phyloP scores from a whole-genome alignment of 53 echinoderm and acorn worm species.

The Patiria pectinifera region DNA sequence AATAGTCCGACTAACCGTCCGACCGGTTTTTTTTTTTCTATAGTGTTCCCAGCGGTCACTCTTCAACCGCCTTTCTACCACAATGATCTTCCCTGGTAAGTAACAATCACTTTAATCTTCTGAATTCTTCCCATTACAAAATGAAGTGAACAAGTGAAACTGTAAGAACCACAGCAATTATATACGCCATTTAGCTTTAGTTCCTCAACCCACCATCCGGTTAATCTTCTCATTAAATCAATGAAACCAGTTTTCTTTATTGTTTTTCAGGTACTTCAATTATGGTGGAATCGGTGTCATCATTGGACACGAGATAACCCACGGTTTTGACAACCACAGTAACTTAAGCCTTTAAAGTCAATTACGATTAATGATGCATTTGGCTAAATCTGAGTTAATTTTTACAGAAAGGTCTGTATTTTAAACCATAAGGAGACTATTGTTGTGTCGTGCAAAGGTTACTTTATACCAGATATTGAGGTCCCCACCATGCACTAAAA shows the following conservation, averaged over 20 bases:
- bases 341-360: neutral
- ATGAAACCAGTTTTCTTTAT: neutral
- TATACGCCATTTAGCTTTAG: too few species aligned
- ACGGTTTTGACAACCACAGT: conserved; percentile 95
- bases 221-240: too few species aligned
- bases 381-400: neutral
- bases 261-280: conserved; percentile 74
- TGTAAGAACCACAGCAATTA: too few species aligned
- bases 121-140: neutral
- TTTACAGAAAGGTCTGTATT: neutral
- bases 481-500: too few species aligned
- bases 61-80: conserved; percentile 97
- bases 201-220: too few species aligned
- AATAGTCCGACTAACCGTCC: too few species aligned
- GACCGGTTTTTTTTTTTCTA: neutral
- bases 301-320: conserved; percentile 96
- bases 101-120: neutral
- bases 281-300: conserved; percentile 95
- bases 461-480: too few species aligned
- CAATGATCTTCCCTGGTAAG: conserved; percentile 75
- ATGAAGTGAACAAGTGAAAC: neutral
- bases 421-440: neutral
- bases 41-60: conserved; percentile 94
- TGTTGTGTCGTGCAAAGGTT: too few species aligned
- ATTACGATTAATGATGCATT: neutral